Conservation (phyloP, 2,797 vertebrate species). For the Syngnathus acus region DNA sequence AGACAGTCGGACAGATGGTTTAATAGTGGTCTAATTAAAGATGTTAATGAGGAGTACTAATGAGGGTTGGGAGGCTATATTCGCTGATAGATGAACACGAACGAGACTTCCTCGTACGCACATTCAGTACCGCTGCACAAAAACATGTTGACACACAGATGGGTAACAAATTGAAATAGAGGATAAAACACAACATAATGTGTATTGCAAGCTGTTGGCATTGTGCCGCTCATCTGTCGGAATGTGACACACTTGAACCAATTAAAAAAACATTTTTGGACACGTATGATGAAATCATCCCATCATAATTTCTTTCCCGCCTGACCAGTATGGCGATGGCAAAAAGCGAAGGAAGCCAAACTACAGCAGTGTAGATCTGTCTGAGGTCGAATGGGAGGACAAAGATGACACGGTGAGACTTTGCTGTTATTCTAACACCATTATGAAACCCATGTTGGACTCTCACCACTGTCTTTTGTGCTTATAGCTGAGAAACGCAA, state of each 20-base stretch:
- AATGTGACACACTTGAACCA: not conserved
- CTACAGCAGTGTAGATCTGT: conserved; percentile 97
- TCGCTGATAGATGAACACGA: conserved; percentile 72
- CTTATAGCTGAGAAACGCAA: conserved; percentile 88
- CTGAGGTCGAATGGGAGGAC: conserved; percentile 97
- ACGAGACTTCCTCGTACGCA: conserved; percentile 18
- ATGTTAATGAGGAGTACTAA: conserved; percentile 83
- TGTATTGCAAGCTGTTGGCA: not conserved
- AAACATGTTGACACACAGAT: not conserved
- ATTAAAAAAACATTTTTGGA: not conserved
- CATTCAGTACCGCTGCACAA: not conserved
- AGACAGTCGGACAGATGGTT: conserved; percentile 59
- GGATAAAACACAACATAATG: not conserved
- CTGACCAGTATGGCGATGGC: conserved; percentile 83
- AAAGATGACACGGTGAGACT: conserved; percentile 75
- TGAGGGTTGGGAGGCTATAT: conserved; percentile 78
- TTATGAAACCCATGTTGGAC: not conserved
- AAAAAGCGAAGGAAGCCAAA: conserved; percentile 92
- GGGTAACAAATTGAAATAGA: not conserved
- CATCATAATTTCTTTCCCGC: conserved; percentile 10
- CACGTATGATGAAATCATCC: conserved; percentile 5
- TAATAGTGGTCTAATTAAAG: conserved; percentile 82
- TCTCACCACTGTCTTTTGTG: conserved; percentile 22
- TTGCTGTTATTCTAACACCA: conserved; percentile 6
- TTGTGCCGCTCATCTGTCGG: too few species aligned